Conservation (phyloP, 1,140 invertebrate species). For the Drosophila simulans region DNA sequence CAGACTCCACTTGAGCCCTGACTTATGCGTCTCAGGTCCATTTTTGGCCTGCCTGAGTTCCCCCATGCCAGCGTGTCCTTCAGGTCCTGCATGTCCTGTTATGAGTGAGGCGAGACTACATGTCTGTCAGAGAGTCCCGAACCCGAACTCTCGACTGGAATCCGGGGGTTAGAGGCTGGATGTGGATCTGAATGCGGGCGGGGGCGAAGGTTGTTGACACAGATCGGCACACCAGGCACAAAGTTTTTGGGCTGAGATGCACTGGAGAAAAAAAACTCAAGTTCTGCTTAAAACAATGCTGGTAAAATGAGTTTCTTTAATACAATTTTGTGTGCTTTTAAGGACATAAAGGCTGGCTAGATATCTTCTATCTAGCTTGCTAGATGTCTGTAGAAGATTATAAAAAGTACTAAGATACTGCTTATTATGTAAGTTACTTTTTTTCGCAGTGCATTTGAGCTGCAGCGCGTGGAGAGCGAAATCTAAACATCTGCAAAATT, state of each 20-base stretch:
- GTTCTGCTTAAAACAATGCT: no score
- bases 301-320: no score
- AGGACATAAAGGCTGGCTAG: no score
- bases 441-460: constrained; percentile 10
- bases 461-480: constrained; percentile 37
- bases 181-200: background rate
- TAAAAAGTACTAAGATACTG: no score
- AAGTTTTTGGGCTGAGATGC: constrained; percentile 55
- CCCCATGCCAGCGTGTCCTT: constrained; percentile 15
- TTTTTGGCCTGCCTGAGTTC: constrained; percentile 22
- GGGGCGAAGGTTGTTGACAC: constrained; percentile 58
- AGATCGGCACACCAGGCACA: constrained; percentile 64
- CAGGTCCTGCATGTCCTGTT: constrained; percentile 14
- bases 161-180: constrained; percentile 7
- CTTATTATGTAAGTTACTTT: no score
- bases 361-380: no score
- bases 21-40: constrained; percentile 17
- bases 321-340: no score
- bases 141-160: constrained; percentile 11
- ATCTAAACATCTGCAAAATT: constrained; percentile 84
- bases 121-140: constrained; percentile 67
- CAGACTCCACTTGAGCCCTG: constrained; percentile 20
- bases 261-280: constrained; percentile 14
- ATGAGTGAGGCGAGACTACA: constrained; percentile 55
- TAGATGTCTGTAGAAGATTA: no score